phyloP scores from a whole-genome alignment of 2,113 vertebrate species.

The Forbesichthys agassizii region DNA sequence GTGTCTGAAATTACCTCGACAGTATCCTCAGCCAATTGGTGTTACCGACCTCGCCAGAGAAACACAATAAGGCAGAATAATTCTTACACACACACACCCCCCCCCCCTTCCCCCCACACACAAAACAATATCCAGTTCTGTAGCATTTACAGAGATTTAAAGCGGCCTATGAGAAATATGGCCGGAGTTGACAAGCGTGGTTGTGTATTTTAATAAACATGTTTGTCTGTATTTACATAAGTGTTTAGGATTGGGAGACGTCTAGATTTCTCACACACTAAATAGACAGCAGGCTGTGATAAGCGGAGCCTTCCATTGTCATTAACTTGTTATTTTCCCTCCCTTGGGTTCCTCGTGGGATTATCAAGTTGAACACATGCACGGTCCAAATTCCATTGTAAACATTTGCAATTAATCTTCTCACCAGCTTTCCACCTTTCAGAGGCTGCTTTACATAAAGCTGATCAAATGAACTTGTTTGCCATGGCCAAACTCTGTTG shows the following conservation, averaged over 20 bases:
- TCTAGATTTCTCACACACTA: conserved; percentile 44
- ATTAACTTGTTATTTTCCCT: conserved; percentile 73
- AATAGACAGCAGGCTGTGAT: conserved; percentile 63
- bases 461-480: conserved; percentile 80
- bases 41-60: conserved; percentile 38
- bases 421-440: conserved; percentile 22
- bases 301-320: conserved; percentile 67
- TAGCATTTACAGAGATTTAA: conserved; percentile 15
- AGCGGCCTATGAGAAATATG: conserved; percentile 19
- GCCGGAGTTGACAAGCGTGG: conserved; percentile 26
- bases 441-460: conserved; percentile 75
- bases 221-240: conserved; percentile 25
- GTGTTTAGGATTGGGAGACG: conserved; percentile 44
- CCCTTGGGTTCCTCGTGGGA: conserved; percentile 66
- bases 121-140: conserved; percentile 20
- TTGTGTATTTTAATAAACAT: conserved; percentile 52
- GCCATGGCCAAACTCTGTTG: conserved; percentile 61
- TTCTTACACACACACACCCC: too few relatives aligned
- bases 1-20: conserved; percentile 86
- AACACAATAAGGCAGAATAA: conserved; percentile 6
- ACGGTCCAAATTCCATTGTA: conserved; percentile 76
- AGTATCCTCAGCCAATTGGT: conserved; percentile 83
- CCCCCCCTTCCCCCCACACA: too few relatives aligned
- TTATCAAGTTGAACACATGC: conserved; percentile 76
- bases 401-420: conserved; percentile 80